A percentile compares a stretch with the other conserved stretches of the same genome.
Evolutionary conservation across 2,888 invertebrate species (phyloP).

Genomic region (Cryptocephalus moraei): DNA sequence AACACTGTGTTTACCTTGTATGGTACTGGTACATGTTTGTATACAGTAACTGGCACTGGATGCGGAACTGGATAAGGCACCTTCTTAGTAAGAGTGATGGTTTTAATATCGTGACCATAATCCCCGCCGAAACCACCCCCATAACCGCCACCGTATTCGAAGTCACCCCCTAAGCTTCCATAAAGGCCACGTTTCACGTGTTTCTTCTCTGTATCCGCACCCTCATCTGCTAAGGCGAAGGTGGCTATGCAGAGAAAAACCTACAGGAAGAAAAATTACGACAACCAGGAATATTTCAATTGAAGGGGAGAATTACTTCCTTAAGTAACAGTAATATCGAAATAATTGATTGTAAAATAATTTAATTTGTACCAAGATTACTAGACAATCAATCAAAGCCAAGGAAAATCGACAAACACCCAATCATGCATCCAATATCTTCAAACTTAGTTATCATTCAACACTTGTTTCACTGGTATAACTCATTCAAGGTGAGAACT

Average conservation of each 20-base stretch:
- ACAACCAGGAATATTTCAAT: background rate
- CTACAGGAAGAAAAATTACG: background rate
- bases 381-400: too few relatives aligned
- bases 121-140: conserved; percentile 10
- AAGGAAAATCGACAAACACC: too few relatives aligned
- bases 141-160: conserved; percentile 8
- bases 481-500: too few relatives aligned
- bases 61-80: conserved; percentile 40
- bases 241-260: conserved; percentile 4
- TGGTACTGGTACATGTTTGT: conserved; percentile 44
- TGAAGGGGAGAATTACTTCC: conserved; percentile 2
- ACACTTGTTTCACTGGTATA: too few relatives aligned
- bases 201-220: conserved; percentile 10
- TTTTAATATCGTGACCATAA: conserved; percentile 19
- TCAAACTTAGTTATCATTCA: too few relatives aligned
- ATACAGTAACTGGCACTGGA: conserved; percentile 42
- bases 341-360: too few relatives aligned
- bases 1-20: conserved; percentile 40
- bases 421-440: too few relatives aligned
- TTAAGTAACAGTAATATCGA: too few relatives aligned
- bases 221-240: conserved; percentile 8
- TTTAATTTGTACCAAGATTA: too few relatives aligned
- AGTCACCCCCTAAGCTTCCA: conserved; percentile 12
- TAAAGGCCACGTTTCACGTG: conserved; percentile 18
- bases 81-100: conserved; percentile 24